Evolutionary conservation across 2,113 vertebrate species (phyloP).

Genomic region (Cyanistes caeruleus): DNA sequence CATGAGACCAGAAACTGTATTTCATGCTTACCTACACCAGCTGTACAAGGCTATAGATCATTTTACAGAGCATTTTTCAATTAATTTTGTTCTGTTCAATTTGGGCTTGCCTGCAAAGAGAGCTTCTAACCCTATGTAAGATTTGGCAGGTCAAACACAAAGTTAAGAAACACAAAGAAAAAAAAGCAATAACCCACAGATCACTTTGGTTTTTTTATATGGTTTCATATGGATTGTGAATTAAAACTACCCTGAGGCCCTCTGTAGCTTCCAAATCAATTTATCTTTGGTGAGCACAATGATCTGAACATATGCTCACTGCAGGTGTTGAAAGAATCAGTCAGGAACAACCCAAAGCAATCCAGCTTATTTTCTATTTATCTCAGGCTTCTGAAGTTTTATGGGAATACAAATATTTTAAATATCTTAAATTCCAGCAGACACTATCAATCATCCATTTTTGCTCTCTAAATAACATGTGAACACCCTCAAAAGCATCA

Average conservation of each 20-base stretch:
- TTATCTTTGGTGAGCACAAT: neutral
- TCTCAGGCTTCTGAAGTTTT: neutral
- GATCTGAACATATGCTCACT: neutral
- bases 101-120: slow-evolving; percentile 10
- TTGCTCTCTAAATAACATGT: neutral
- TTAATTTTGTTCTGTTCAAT: neutral
- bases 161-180: neutral
- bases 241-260: neutral
- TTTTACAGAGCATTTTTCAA: neutral
- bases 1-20: neutral
- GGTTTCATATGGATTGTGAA: neutral
- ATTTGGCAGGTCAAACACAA: neutral
- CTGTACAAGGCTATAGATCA: neutral
- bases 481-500: neutral
- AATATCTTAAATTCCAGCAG: neutral
- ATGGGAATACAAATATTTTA: neutral
- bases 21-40: neutral
- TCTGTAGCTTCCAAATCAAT: neutral
- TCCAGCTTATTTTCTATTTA: neutral
- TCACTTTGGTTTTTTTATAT: neutral
- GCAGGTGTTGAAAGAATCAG: neutral
- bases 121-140: neutral
- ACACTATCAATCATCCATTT: neutral
- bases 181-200: neutral
- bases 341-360: neutral